phyloP scores from a whole-genome alignment of 2,113 vertebrate genomes.

The Myiopsitta monachus region DNA sequence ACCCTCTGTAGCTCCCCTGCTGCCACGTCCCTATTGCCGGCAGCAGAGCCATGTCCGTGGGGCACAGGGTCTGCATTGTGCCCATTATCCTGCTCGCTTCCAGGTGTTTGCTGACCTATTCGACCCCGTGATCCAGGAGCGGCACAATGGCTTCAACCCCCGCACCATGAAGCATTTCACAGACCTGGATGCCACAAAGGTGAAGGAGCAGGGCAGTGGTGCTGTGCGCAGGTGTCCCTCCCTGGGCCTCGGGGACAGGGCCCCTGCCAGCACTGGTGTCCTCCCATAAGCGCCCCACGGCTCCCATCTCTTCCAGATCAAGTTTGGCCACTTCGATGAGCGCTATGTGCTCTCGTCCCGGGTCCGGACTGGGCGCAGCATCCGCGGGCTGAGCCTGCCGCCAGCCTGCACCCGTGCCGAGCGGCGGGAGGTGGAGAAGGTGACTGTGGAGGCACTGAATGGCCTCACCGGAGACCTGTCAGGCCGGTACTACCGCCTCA shows the following conservation, averaged over 20 bases:
- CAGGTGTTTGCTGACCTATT: constrained; percentile 93
- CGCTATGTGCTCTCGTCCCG: constrained; percentile 94
- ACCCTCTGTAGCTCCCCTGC: not conserved
- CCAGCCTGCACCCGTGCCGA: constrained; percentile 82
- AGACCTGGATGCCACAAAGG: constrained; percentile 91
- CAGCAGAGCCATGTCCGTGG: not conserved
- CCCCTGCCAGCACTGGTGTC: not conserved
- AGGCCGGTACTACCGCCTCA: constrained; percentile 81
- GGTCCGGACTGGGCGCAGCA: constrained; percentile 87
- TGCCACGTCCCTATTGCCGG: rapidly evolving
- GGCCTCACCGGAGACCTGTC: constrained; percentile 78
- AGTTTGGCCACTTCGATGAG: constrained; percentile 88
- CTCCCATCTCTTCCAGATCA: constrained; percentile 63
- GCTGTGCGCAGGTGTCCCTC: rapidly evolving
- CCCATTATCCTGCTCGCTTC: not conserved
- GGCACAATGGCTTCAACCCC: constrained; percentile 95
- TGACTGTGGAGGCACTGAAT: constrained; percentile 71
- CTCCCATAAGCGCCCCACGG: rapidly evolving
- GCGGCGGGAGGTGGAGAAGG: constrained; percentile 81
- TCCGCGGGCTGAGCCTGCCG: constrained; percentile 82
- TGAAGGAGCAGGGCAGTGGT: not conserved
- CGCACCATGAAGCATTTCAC: constrained; percentile 89
- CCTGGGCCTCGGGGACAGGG: rapidly evolving
- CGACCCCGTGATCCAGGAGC: constrained; percentile 90
- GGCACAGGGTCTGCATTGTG: not conserved